These are phyloP conservation scores for Melanotaenia trifasciata DNA, from an alignment of 2,797 vertebrate genomes.

Conservation along the genomic window DNA sequence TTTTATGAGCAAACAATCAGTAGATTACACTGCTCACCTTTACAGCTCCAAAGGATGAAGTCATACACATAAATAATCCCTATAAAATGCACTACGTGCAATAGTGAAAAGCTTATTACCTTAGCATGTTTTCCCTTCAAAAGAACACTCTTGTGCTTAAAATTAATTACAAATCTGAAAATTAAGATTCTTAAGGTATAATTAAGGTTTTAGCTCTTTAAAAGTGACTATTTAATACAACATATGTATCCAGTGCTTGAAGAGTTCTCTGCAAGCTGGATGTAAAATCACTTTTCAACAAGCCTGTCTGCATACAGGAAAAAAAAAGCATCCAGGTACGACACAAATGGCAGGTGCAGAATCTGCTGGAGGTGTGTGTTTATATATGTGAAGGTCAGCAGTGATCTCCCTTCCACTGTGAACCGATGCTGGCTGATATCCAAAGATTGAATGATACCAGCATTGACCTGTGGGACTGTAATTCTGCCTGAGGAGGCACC, in stretches of 20 bases:
- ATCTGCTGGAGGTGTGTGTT: neutral
- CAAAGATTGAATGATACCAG: slow-evolving; percentile 23
- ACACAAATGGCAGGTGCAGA: neutral
- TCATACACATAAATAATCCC: slow-evolving; percentile 2
- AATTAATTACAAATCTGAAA: neutral
- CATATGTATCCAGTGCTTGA: neutral
- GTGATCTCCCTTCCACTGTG: neutral
- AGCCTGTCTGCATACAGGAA: neutral
- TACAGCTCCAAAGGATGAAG: slow-evolving; percentile 22
- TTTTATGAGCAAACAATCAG: slow-evolving; percentile 15
- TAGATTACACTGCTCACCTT: slow-evolving; percentile 2
- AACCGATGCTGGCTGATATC: neutral
- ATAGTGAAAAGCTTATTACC: neutral
- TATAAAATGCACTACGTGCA: neutral
- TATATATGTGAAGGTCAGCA: neutral
- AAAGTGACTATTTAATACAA: neutral
- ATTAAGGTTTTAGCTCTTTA: neutral
- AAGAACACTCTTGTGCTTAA: neutral
- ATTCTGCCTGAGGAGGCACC: slow-evolving; percentile 28
- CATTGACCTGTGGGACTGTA: slow-evolving; percentile 25
- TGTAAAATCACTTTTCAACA: no score
- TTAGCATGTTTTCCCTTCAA: neutral
- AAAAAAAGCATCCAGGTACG: neutral
- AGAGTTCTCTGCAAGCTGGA: no score
- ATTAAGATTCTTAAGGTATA: neutral